phyloP scores from a whole-genome alignment of 2,888 invertebrate genomes.

The Auanema freiburgensis region DNA sequence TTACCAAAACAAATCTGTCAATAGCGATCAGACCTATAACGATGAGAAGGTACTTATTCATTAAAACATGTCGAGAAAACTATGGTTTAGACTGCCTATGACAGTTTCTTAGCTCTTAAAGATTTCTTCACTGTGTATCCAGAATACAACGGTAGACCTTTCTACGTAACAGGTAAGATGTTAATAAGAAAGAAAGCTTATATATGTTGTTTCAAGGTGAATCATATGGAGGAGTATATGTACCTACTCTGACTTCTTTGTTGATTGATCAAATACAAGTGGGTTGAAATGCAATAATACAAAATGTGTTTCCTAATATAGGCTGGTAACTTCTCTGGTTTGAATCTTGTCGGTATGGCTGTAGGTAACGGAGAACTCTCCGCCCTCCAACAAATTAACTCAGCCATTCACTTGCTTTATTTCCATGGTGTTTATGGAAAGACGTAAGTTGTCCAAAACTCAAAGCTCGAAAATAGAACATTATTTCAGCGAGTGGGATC shows the following conservation, averaged over 20 bases:
- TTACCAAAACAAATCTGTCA: conserved; percentile 41
- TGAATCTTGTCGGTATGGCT: conserved; percentile 55
- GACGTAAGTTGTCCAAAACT: conserved; percentile 21
- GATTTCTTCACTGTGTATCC: conserved; percentile 68
- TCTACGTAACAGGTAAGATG: conserved; percentile 59
- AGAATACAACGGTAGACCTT: conserved; percentile 66
- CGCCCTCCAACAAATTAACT: conserved; percentile 44
- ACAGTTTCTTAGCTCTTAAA: conserved; percentile 67
- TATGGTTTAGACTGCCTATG: conserved; percentile 63
- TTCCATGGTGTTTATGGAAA: conserved; percentile 49
- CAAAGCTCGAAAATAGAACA: not conserved
- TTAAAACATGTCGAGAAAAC: not conserved
- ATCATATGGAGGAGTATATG: conserved; percentile 33
- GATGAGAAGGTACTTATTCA: conserved; percentile 33
- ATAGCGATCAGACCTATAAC: conserved; percentile 40
- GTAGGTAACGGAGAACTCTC: conserved; percentile 57
- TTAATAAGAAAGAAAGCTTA: not conserved
- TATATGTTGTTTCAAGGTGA: conserved; percentile 6
- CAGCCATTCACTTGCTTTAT: conserved; percentile 43
- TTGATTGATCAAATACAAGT: conserved; percentile 48
- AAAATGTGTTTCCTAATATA: not conserved
- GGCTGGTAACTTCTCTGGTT: conserved; percentile 37
- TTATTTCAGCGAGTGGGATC: conserved; percentile 37
- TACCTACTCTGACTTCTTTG: conserved; percentile 43
- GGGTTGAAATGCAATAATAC: not conserved